Conservation (phyloP, 30 jellyfish, hydroid and myxozoan species). For the Sanderia malayensis region DNA sequence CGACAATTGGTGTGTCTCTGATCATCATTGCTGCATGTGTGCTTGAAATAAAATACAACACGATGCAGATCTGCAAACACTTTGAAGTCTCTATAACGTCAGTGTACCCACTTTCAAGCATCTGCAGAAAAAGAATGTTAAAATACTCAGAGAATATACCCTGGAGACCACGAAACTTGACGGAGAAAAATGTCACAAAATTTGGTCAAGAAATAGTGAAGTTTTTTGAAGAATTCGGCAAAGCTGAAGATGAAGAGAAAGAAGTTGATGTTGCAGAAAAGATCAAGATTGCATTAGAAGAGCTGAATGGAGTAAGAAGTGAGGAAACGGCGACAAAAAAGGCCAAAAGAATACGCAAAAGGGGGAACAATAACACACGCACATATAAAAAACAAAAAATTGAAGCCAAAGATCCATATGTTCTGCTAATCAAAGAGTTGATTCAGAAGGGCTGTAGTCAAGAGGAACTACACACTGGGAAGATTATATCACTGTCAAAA, state of each 20-base stretch:
- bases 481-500: constrained; percentile 22
- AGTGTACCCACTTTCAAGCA: background rate
- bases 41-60: background rate
- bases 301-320: constrained; percentile 1
- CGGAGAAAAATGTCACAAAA: constrained; percentile 1
- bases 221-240: constrained; percentile 17
- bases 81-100: background rate
- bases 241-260: background rate
- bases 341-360: background rate
- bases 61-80: background rate
- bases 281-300: constrained; percentile 12
- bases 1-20: background rate
- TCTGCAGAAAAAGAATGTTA: constrained; percentile 9
- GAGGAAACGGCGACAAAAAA: background rate
- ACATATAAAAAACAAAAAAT: no score
- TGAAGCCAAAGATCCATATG: constrained; percentile 7
- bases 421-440: constrained; percentile 18
- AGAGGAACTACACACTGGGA: constrained; percentile 19
- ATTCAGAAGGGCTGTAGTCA: constrained; percentile 45
- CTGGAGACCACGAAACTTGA: constrained; percentile 46
- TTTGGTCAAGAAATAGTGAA: constrained; percentile 45
- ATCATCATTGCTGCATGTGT: background rate
- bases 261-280: background rate
- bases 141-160: constrained; percentile 32
- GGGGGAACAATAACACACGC: background rate